Conservation (phyloP, 2,113 vertebrate species). For the Phalacrocorax carbo region DNA sequence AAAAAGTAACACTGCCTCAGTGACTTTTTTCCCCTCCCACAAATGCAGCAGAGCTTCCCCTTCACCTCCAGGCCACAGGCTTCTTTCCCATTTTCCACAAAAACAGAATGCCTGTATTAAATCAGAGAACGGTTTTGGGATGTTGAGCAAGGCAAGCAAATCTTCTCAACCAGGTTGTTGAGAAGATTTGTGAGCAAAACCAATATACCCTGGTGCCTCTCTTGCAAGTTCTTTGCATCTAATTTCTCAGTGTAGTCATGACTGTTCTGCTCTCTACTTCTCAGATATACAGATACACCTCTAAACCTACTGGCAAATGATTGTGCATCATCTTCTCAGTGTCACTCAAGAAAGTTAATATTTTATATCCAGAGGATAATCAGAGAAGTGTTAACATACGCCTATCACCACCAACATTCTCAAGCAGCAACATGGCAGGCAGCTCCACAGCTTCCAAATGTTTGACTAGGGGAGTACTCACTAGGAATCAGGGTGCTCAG, state of each 20-base stretch:
- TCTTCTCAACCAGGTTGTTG: not conserved
- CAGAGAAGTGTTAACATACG: not conserved
- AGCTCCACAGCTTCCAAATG: not conserved
- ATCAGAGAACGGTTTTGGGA: not conserved
- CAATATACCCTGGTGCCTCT: not conserved
- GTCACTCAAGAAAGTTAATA: not conserved
- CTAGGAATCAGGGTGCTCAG: not conserved
- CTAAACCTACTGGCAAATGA: not conserved
- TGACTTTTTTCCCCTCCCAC: not conserved
- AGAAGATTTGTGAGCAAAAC: not conserved
- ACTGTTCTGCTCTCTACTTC: not conserved
- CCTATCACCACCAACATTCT: not conserved
- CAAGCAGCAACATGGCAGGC: not conserved
- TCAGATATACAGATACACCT: not conserved
- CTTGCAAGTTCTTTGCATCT: not conserved
- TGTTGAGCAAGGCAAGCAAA: not conserved
- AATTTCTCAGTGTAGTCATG: not conserved
- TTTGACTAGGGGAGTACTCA: not conserved
- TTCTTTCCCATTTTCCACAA: not conserved
- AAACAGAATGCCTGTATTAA: not conserved
- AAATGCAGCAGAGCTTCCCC: not conserved
- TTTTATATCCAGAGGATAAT: not conserved
- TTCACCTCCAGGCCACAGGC: not conserved
- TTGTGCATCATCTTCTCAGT: not conserved
- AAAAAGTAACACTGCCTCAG: not conserved